Evolutionary conservation across 2,113 vertebrate species (phyloP).

Genomic region (Austrofundulus limnaeus): DNA sequence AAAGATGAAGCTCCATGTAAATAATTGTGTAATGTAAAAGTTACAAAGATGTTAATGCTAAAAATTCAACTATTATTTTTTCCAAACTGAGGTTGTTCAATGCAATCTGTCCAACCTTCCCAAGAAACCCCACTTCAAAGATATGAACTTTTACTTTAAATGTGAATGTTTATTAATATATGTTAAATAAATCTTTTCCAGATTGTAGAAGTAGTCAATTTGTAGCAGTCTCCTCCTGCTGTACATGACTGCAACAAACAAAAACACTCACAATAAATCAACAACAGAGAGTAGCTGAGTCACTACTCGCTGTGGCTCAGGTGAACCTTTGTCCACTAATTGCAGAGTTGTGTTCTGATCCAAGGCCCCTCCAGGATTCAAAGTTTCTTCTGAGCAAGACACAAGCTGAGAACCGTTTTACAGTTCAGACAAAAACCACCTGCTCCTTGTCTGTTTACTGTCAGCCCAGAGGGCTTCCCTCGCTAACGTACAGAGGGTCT

Average conservation of each 20-base stretch:
- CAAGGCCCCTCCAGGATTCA: neutral
- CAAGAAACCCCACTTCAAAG: too few species aligned
- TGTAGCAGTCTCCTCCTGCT: too few species aligned
- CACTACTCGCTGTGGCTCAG: neutral
- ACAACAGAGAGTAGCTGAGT: neutral
- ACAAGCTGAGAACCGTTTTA: neutral
- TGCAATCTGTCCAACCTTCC: too few species aligned
- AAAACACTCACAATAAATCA: neutral
- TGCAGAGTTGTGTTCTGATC: neutral
- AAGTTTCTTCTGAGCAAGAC: neutral
- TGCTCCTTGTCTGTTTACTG: neutral
- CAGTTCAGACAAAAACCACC: neutral
- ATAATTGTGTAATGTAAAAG: too few species aligned
- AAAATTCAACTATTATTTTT: too few species aligned
- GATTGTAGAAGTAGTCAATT: too few species aligned
- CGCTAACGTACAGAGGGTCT: neutral
- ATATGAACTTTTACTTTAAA: too few species aligned
- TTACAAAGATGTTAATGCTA: too few species aligned
- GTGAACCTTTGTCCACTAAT: neutral
- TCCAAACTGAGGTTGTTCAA: too few species aligned
- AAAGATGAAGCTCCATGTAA: too few species aligned
- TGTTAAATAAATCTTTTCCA: too few species aligned
- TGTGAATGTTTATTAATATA: too few species aligned
- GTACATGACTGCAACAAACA: neutral
- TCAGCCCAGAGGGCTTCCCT: neutral